A percentile compares a stretch with the other conserved stretches of the same genome.
Conservation (phyloP, 2,113 vertebrate genomes). For the Phycodurus eques region DNA sequence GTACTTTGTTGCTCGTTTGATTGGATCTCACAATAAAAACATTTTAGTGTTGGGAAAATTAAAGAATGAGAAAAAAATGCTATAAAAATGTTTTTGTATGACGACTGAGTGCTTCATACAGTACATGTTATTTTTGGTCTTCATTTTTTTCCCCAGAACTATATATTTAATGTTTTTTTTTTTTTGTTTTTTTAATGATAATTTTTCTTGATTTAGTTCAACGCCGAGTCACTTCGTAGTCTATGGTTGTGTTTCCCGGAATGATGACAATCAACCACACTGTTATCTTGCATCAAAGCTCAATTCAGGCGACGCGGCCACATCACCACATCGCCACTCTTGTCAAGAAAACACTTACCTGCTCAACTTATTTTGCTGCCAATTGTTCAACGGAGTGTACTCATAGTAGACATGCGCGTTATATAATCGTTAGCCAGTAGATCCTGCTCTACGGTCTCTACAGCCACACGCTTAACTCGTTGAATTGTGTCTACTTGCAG, state of each 20-base stretch:
- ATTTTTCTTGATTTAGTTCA: not conserved
- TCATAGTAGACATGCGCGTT: not conserved
- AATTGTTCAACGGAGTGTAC: not conserved
- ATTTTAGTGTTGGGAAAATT: no score
- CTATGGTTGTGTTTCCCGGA: not conserved
- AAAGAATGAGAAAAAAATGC: no score
- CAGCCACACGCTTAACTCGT: no score
- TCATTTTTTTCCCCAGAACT: no score
- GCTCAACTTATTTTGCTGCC: not conserved
- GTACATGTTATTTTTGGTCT: no score
- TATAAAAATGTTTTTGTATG: no score
- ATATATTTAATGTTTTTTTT: no score
- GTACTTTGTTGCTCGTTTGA: no score
- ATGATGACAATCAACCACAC: not conserved
- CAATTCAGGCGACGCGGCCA: not conserved
- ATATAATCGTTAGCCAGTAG: not conserved
- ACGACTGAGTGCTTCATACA: no score
- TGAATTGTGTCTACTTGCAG: no score
- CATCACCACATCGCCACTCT: not conserved
- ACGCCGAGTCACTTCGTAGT: not conserved
- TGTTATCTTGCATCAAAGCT: constrained; percentile 7
- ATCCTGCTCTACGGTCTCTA: not conserved
- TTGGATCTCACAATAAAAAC: no score
- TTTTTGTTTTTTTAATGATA: no score
- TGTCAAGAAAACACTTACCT: not conserved